Conservation (phyloP, 2,113 vertebrate species). For the Grammomys surdaster region DNA sequence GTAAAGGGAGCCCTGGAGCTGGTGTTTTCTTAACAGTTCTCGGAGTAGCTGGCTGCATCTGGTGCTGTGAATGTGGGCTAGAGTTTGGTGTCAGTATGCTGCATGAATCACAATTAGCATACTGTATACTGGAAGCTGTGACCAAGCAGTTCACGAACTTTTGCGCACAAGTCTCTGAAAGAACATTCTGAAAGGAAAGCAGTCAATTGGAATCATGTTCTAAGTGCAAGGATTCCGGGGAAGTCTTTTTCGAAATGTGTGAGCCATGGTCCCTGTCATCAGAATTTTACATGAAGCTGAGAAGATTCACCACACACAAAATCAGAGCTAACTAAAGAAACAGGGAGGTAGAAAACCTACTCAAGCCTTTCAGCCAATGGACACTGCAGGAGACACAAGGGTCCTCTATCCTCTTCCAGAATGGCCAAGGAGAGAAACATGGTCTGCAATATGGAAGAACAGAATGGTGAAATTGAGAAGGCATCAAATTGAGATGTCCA, state of each 20-base stretch:
- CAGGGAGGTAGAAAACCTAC: background rate
- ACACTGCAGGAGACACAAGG: background rate
- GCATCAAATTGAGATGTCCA: background rate
- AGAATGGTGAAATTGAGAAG: background rate
- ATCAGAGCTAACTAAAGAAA: background rate
- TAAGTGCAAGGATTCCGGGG: background rate
- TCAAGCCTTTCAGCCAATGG: fast-evolving
- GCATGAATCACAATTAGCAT: constrained; percentile 47
- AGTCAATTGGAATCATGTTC: too few relatives aligned
- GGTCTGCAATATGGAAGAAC: fast-evolving
- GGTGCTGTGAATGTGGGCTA: background rate
- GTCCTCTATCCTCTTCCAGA: background rate
- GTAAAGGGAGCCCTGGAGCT: background rate
- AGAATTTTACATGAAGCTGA: background rate
- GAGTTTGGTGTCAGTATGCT: background rate
- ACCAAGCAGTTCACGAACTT: constrained; percentile 35
- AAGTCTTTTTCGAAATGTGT: background rate
- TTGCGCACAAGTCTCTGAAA: background rate
- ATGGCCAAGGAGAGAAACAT: background rate
- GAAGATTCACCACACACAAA: background rate
- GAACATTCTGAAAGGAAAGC: background rate
- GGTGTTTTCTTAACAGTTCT: constrained; percentile 19
- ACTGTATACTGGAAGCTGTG: constrained; percentile 24
- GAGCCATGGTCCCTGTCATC: background rate
- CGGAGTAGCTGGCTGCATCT: background rate